These are phyloP conservation scores for Carposina sasakii DNA, from an alignment of 1,140 invertebrate species.

Conservation along the genomic window DNA sequence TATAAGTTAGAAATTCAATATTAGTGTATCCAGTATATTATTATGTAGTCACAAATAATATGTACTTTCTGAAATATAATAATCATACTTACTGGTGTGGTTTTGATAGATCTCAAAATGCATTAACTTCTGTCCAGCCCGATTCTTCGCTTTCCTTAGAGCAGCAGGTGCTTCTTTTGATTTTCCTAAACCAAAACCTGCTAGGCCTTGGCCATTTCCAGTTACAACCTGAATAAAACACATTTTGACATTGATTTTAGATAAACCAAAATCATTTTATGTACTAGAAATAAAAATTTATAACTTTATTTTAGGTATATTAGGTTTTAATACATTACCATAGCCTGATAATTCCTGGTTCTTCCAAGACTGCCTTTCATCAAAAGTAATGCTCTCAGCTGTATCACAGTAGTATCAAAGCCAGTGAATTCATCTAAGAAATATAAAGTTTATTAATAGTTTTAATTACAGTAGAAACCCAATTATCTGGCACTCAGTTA, in stretches of 20 bases:
- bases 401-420: slow-evolving; percentile 91
- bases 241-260: too few species aligned
- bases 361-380: slow-evolving; percentile 92
- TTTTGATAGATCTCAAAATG: slow-evolving; percentile 86
- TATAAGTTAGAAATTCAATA: too few species aligned
- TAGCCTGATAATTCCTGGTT: slow-evolving; percentile 76
- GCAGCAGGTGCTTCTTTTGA: slow-evolving; percentile 77
- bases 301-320: too few species aligned
- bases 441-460: slow-evolving; percentile 11
- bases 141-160: slow-evolving; percentile 86
- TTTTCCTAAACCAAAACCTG: slow-evolving; percentile 86
- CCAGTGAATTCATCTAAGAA: slow-evolving; percentile 87
- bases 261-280: too few species aligned
- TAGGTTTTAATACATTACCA: slow-evolving; percentile 38
- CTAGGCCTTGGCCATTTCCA: slow-evolving; percentile 92
- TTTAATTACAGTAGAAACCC: too few species aligned
- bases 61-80: too few species aligned
- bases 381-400: slow-evolving; percentile 84
- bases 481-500: too few species aligned
- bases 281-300: too few species aligned
- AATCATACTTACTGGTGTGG: slow-evolving; percentile 91
- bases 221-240: slow-evolving; percentile 79
- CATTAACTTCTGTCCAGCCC: slow-evolving; percentile 89
- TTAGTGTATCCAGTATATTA: too few species aligned
- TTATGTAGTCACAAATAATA: slow-evolving; percentile 2